Evolutionary conservation across 2,888 invertebrate genomes (phyloP).

Genomic region (Agrotis exclamationis): DNA sequence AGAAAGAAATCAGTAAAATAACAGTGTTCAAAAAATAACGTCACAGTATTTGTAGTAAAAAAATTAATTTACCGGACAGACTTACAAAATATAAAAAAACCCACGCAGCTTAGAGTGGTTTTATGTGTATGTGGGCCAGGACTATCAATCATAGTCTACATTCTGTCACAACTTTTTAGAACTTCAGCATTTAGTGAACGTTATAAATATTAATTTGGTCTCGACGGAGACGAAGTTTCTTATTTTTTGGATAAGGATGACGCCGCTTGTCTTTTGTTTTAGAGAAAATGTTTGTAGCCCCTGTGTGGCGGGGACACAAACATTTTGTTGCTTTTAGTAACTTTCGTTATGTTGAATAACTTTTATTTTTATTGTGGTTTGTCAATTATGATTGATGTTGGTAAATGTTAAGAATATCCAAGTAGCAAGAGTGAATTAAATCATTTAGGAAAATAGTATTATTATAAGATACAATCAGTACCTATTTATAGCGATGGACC

Average conservation of each 20-base stretch:
- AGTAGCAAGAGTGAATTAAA: too few relatives aligned
- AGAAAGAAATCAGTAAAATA: too few relatives aligned
- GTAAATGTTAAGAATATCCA: too few relatives aligned
- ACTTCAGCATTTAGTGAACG: conserved; percentile 31
- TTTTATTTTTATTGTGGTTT: neutral
- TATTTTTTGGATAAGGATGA: conserved; percentile 23
- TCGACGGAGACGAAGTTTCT: conserved; percentile 9
- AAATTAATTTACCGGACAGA: conserved; percentile 13
- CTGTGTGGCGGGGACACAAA: neutral
- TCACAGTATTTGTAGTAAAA: neutral
- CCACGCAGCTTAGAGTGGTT: conserved; percentile 18
- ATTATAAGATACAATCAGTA: neutral
- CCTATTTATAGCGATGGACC: neutral
- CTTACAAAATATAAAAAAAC: neutral
- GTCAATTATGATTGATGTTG: neutral
- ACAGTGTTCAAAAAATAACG: neutral
- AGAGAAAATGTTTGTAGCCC: conserved; percentile 8
- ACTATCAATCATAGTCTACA: conserved; percentile 47
- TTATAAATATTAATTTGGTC: conserved; percentile 37
- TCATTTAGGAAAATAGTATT: neutral
- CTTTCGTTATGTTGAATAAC: neutral
- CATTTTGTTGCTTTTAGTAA: conserved; percentile 1
- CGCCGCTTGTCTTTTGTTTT: conserved; percentile 19
- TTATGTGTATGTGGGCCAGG: conserved; percentile 33
- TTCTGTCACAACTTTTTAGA: conserved; percentile 44